These are phyloP conservation scores for Nannobrachium achirus DNA, from an alignment of 2,113 vertebrate species.

Conservation along the genomic window DNA sequence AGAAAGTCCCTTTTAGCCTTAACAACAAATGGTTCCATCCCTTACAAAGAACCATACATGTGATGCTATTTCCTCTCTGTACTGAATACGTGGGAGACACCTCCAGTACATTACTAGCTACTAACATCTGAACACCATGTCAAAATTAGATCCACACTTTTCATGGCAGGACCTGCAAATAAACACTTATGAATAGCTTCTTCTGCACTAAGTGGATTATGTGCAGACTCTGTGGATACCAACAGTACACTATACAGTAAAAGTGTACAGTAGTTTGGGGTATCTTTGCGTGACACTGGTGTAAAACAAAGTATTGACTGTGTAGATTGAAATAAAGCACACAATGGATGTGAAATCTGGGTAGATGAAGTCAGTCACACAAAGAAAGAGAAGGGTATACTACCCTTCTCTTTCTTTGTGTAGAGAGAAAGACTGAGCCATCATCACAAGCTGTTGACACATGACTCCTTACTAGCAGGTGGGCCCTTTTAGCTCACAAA, in stretches of 20 bases:
- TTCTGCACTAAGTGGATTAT: too few relatives aligned
- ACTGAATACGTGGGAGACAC: neutral
- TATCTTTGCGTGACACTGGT: too few relatives aligned
- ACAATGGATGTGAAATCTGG: neutral
- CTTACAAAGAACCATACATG: too few relatives aligned
- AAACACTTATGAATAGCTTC: neutral
- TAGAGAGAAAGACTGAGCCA: slow-evolving; percentile 39
- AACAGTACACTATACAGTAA: too few relatives aligned
- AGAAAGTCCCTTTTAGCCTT: neutral
- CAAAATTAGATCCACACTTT: slow-evolving; percentile 28
- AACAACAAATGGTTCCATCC: neutral
- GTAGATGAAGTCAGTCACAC: slow-evolving; percentile 8
- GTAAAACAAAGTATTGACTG: too few relatives aligned
- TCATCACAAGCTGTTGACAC: slow-evolving; percentile 55
- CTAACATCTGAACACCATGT: slow-evolving; percentile 19
- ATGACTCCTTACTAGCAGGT: slow-evolving; percentile 32
- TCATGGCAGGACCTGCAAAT: slow-evolving; percentile 20
- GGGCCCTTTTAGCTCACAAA: slow-evolving; percentile 47
- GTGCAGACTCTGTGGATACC: too few relatives aligned
- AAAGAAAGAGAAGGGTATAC: slow-evolving; percentile 26
- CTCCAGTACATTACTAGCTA: neutral
- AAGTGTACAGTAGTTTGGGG: too few relatives aligned
- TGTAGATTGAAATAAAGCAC: too few relatives aligned
- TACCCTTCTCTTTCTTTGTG: too few relatives aligned
- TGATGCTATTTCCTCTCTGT: too few relatives aligned